Conservation (phyloP, 2,888 invertebrate genomes). For the Mythimna impura region DNA sequence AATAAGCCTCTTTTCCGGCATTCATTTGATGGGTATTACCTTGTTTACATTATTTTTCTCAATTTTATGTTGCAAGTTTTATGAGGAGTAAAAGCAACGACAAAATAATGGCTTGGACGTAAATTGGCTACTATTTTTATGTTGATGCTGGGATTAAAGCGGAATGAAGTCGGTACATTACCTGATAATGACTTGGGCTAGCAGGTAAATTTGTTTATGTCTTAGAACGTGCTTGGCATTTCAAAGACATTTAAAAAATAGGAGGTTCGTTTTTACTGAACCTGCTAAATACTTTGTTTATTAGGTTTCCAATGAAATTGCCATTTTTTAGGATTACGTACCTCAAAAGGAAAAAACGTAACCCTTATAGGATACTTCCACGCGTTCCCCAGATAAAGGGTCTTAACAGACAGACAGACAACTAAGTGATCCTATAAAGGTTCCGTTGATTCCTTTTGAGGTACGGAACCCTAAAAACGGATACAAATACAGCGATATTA, state of each 20-base stretch:
- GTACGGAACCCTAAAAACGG: too few relatives aligned
- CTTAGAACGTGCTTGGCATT: background rate
- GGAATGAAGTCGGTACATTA: conserved; percentile 31
- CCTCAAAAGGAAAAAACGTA: too few relatives aligned
- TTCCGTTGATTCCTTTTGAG: too few relatives aligned
- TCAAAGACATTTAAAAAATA: background rate
- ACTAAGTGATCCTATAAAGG: too few relatives aligned
- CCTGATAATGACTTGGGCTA: conserved; percentile 22
- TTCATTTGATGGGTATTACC: conserved; percentile 42
- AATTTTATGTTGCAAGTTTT: conserved; percentile 54
- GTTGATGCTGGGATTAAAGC: conserved; percentile 43
- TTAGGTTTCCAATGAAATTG: too few relatives aligned
- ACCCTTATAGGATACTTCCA: too few relatives aligned
- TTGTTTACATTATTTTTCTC: conserved; percentile 50
- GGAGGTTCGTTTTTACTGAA: background rate
- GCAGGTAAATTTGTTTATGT: conserved; percentile 27
- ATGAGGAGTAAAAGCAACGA: conserved; percentile 37
- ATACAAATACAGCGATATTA: too few relatives aligned
- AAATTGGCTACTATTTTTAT: conserved; percentile 56
- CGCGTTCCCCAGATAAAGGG: too few relatives aligned
- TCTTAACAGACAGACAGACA: too few relatives aligned
- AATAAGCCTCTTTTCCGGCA: conserved; percentile 41
- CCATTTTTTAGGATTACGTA: too few relatives aligned
- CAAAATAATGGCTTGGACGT: conserved; percentile 39
- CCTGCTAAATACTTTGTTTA: too few relatives aligned